These are phyloP conservation scores for Pseudeuparius sepicola DNA, from an alignment of 2,888 invertebrate species.

Conservation along the genomic window DNA sequence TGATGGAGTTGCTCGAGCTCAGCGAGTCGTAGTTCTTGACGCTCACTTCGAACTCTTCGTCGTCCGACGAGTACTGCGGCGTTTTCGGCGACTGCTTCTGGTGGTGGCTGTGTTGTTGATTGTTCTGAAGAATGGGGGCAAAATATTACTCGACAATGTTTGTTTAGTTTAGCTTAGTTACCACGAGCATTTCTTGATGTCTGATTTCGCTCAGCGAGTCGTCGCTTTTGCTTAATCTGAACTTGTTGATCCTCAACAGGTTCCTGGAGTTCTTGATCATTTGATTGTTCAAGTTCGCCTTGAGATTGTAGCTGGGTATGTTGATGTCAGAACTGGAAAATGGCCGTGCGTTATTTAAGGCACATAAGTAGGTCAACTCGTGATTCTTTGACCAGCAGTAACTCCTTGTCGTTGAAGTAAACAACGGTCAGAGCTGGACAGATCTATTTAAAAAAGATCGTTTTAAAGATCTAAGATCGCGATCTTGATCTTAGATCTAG, in stretches of 20 bases:
- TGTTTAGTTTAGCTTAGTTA: too few species aligned
- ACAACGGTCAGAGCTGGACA: too few species aligned
- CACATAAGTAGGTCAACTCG: too few species aligned
- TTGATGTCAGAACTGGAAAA: slow-evolving; percentile 23
- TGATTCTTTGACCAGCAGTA: too few species aligned
- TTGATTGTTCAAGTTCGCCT: slow-evolving; percentile 18
- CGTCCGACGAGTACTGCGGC: slow-evolving; percentile 16
- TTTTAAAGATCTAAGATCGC: too few species aligned
- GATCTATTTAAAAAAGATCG: too few species aligned
- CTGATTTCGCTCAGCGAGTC: slow-evolving; percentile 33
- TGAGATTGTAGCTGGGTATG: slow-evolving; percentile 18
- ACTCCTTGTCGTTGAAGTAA: too few species aligned
- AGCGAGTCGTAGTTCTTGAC: slow-evolving; percentile 32
- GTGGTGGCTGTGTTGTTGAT: neutral
- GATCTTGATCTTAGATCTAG: too few species aligned
- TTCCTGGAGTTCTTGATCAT: slow-evolving; percentile 29
- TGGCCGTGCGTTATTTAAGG: too few species aligned
- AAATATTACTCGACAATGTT: too few species aligned
- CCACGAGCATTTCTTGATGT: slow-evolving; percentile 23
- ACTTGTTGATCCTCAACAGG: slow-evolving; percentile 27
- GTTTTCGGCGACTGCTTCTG: slow-evolving; percentile 7
- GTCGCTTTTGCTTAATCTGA: slow-evolving; percentile 36
- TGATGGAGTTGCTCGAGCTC: slow-evolving; percentile 44
- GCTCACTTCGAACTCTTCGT: slow-evolving; percentile 28
- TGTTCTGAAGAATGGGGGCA: too few species aligned